Percentiles rank a stretch among this genome's conserved stretches.
phyloP scores from a whole-genome alignment of 2,888 invertebrate species.

The Drosophila barbarae region DNA sequence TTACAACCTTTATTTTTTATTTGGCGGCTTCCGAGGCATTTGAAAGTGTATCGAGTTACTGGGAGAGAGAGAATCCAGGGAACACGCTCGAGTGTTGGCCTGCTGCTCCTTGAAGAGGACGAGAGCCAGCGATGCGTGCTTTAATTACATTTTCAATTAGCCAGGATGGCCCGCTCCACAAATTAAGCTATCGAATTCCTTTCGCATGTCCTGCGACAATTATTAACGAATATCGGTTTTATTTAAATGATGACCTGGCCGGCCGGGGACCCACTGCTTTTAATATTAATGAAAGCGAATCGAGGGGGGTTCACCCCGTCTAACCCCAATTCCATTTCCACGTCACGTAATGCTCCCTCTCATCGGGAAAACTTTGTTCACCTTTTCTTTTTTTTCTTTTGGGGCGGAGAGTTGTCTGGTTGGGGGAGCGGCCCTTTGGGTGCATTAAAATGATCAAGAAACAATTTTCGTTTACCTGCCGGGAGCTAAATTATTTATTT shows the following conservation, averaged over 20 bases:
- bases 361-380: constrained; percentile 55
- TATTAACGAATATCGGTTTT: constrained; percentile 71
- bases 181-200: constrained; percentile 77
- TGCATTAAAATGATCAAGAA: constrained; percentile 79
- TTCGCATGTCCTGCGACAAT: constrained; percentile 68
- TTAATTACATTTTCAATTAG: constrained; percentile 77
- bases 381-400: constrained; percentile 33
- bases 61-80: constrained; percentile 39
- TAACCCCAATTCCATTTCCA: constrained; percentile 48
- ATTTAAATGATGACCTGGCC: constrained; percentile 60
- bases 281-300: constrained; percentile 69
- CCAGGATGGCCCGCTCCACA: constrained; percentile 50
- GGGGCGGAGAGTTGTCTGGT: too few species aligned
- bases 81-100: constrained; percentile 41
- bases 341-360: constrained; percentile 61
- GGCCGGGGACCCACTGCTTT: constrained; percentile 43
- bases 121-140: constrained; percentile 58
- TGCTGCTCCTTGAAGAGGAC: constrained; percentile 52
- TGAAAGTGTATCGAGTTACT: constrained; percentile 70
- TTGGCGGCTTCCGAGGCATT: constrained; percentile 53
- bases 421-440: constrained; percentile 66
- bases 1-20: constrained; percentile 1
- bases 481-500: constrained; percentile 76
- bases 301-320: constrained; percentile 25
- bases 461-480: constrained; percentile 77